phyloP scores from a whole-genome alignment of 2,797 vertebrate genomes.

The Mycteria americana region DNA sequence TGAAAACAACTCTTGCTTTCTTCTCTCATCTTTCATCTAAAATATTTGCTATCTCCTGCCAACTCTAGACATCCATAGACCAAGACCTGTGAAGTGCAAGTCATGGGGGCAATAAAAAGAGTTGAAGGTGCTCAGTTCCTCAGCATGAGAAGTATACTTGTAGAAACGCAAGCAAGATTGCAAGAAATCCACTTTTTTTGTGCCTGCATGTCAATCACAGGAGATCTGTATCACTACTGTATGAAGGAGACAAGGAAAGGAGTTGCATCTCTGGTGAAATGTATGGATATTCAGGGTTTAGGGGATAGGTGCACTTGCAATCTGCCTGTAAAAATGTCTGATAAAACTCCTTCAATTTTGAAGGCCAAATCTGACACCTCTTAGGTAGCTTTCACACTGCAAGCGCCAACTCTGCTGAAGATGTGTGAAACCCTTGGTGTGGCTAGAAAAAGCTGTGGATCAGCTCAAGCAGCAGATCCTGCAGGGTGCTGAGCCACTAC shows the following conservation, averaged over 20 bases:
- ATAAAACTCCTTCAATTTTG: background rate
- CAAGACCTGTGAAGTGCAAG: background rate
- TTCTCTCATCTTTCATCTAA: background rate
- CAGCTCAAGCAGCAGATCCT: constrained; percentile 13
- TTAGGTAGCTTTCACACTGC: constrained; percentile 26
- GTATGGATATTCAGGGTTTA: background rate
- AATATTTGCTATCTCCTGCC: background rate
- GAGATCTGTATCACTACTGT: background rate
- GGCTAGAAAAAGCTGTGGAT: constrained; percentile 5
- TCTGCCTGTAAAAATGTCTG: background rate
- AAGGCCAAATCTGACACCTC: constrained; percentile 24
- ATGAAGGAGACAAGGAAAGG: background rate
- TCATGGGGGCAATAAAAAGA: background rate
- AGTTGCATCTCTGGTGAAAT: background rate
- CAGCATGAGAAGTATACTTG: background rate
- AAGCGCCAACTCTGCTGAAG: background rate
- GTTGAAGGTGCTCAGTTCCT: background rate
- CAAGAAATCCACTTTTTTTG: background rate
- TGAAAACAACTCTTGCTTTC: background rate
- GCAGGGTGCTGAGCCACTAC: background rate
- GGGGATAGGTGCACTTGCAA: background rate
- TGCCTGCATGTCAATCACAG: background rate
- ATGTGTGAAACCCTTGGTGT: constrained; percentile 22
- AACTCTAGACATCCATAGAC: background rate
- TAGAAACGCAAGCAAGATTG: background rate